Evolutionary conservation across 2,797 vertebrate genomes (phyloP).

Genomic region (Rhabdophis nuchalis): DNA sequence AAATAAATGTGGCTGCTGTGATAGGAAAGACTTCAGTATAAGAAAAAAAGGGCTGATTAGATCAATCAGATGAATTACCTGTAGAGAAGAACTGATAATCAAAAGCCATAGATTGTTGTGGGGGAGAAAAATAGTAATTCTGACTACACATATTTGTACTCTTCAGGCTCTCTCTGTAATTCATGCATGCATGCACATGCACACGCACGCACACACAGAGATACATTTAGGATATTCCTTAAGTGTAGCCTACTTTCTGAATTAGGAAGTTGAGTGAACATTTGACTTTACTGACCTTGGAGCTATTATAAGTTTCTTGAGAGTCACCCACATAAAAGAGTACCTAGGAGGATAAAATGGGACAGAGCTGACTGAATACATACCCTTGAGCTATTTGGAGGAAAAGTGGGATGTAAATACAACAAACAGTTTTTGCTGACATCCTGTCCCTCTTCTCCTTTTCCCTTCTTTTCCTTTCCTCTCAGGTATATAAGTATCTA

Average conservation of each 20-base stretch:
- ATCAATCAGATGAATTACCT: background rate
- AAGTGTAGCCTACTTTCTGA: background rate
- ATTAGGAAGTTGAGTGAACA: background rate
- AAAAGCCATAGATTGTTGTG: background rate
- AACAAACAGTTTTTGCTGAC: background rate
- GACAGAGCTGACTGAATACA: background rate
- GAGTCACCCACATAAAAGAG: background rate
- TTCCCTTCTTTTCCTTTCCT: background rate
- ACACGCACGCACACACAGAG: background rate
- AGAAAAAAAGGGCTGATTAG: background rate
- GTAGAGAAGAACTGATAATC: background rate
- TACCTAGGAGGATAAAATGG: background rate
- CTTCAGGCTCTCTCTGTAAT: background rate
- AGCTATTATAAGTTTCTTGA: background rate
- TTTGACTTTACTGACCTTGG: background rate
- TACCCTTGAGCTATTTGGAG: background rate
- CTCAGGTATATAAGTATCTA: background rate
- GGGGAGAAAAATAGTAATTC: background rate
- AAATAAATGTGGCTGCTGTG: background rate
- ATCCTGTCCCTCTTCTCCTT: background rate
- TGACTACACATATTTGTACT: background rate
- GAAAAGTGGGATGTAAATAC: background rate
- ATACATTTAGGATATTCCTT: background rate
- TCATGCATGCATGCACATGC: background rate
- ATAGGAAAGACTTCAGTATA: background rate